Conservation (phyloP, 2,113 vertebrate species). For the Etheostoma cragini region DNA sequence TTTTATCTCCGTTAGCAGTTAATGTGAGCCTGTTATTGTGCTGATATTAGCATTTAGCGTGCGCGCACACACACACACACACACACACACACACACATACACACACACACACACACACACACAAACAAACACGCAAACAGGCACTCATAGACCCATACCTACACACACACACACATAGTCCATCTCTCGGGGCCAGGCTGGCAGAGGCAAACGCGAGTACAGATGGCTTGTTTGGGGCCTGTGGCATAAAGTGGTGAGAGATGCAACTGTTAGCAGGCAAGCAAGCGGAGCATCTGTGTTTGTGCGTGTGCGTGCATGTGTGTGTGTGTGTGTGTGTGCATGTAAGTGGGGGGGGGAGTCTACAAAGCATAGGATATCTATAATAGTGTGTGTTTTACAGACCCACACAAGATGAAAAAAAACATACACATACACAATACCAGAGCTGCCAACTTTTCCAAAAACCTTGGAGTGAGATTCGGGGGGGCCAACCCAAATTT, state of each 20-base stretch:
- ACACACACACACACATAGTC: constrained; percentile 33
- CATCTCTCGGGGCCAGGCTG: constrained; percentile 59
- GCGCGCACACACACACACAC: too few species aligned
- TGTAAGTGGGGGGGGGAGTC: background rate
- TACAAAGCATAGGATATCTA: background rate
- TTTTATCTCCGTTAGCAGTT: too few species aligned
- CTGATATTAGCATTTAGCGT: too few species aligned
- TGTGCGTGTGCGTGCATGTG: constrained; percentile 1
- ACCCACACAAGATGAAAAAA: constrained; percentile 4
- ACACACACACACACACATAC: background rate
- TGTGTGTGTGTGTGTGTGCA: background rate
- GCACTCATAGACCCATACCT: constrained; percentile 17
- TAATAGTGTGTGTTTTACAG: constrained; percentile 4
- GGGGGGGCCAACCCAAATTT: too few species aligned
- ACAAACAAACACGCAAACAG: background rate
- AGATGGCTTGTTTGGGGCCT: constrained; percentile 74
- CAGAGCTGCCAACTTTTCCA: too few species aligned
- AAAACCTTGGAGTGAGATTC: too few species aligned
- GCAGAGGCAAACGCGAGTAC: constrained; percentile 58
- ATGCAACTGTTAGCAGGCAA: constrained; percentile 54
- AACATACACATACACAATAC: background rate
- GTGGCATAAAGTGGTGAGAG: constrained; percentile 65
- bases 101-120: too few species aligned
- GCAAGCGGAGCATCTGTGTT: constrained; percentile 7
- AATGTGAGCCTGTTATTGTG: too few species aligned